Base-by-base conservation (phyloP, 1,140 invertebrate species). In the Drosophila novamexicana region DNA sequence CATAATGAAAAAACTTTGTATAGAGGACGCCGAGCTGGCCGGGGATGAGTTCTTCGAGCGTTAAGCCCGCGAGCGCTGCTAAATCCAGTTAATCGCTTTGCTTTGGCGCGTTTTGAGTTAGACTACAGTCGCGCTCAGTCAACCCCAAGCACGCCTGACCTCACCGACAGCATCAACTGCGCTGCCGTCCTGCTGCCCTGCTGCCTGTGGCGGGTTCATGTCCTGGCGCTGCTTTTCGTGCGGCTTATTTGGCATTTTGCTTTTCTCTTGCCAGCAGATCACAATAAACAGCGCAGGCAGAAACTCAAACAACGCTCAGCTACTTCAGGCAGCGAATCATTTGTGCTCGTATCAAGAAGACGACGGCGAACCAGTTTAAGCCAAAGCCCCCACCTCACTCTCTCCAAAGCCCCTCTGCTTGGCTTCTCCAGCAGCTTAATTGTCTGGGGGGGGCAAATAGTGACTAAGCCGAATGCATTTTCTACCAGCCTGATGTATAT, bases 401-500 rank as follows among this genome's bases (percentile, higher is more conserved):
- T 7, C 39, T 6, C 2, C 22, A 22, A 1, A 22, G 18, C 18
- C 18, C n/a, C 18, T 37, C n/a, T 6, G 14, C 10, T 8, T 32
- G 9, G 9, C 44, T 42, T n/a, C 34, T 22, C 4, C 12, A 22
- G n/a, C 29, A 14, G 58, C 40, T 67, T 40, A 65, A 73, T 68
- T 59, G 34, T 63, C 67, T 54, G 44, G 6, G 37, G 53, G 34
- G 45, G 54, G 53, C 62, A 37, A 69, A 69, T 62, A 74, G 54
- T 69, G 65, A 69, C 71, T 74, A 74, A 74, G 65, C 71, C 71
- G 50, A 68, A 74, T 74, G 71, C 57, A 74, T 68, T 69, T 57
- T 57, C 71, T 42, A 45, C 40, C 40, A 39, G 37, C 22, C 22
- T 63, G 18, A 32, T 36, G 29, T 22, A 52, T 29, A 67, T 18